A percentile compares a stretch with the other conserved stretches of the same genome.
These are phyloP conservation scores for Rhizoglyphus robini DNA, from an alignment of 1,140 invertebrate genomes.

Conservation along the genomic window DNA sequence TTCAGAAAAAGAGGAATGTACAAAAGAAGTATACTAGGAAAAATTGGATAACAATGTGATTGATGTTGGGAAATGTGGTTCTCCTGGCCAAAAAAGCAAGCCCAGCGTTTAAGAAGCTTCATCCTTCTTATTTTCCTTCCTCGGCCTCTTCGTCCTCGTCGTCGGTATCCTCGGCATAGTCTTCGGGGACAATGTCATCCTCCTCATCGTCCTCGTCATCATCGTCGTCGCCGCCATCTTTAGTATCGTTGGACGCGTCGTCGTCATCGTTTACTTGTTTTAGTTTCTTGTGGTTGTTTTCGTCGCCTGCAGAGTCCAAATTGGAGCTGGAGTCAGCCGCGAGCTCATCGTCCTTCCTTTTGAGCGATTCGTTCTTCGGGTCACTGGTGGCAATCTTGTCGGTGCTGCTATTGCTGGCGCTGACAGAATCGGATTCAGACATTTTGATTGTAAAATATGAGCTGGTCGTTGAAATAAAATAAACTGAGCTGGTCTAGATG, in stretches of 20 bases:
- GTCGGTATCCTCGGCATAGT: constrained; percentile 16
- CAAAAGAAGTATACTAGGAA: background rate
- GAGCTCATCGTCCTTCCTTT: constrained; percentile 18
- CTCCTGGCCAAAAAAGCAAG: too few species aligned
- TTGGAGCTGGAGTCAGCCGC: constrained; percentile 15
- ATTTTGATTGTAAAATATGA: background rate
- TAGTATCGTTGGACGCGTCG: constrained; percentile 17
- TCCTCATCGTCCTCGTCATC: constrained; percentile 19
- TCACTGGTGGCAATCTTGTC: constrained; percentile 10
- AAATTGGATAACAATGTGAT: background rate
- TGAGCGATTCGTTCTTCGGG: constrained; percentile 16
- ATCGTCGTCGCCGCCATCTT: constrained; percentile 16
- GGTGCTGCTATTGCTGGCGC: constrained; percentile 13
- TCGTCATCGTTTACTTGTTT: constrained; percentile 18
- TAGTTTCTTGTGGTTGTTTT: constrained; percentile 7
- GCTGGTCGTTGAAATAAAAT: background rate
- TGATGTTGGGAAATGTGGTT: background rate
- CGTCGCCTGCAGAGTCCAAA: constrained; percentile 8
- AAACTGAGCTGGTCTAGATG: background rate
- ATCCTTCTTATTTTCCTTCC: constrained; percentile 11
- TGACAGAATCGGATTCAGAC: constrained; percentile 15
- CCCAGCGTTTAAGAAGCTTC: constrained; percentile 9
- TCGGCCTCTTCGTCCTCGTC: constrained; percentile 12
- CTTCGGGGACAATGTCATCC: constrained; percentile 11
- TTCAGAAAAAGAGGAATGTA: too few species aligned